A percentile compares a stretch with the other conserved stretches of the same genome.
Conservation (phyloP, 1,140 invertebrate species). For the Whitmania pigra region DNA sequence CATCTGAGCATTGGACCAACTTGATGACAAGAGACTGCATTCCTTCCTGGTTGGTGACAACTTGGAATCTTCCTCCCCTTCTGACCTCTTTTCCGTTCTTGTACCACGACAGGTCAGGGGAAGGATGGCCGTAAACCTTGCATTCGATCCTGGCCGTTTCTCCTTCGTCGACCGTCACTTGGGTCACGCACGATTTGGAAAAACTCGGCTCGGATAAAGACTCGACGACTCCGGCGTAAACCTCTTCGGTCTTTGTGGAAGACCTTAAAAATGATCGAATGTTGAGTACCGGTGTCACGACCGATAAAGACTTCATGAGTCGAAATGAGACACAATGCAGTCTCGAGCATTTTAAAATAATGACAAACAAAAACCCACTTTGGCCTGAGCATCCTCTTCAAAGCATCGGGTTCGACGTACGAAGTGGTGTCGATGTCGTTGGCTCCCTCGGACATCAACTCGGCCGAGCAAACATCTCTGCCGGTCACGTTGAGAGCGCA, state of each 20-base stretch:
- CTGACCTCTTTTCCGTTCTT: constrained; percentile 10
- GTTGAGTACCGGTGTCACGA: background rate
- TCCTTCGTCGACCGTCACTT: background rate
- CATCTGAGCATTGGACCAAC: constrained; percentile 64
- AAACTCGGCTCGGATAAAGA: background rate
- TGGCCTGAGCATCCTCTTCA: constrained; percentile 24
- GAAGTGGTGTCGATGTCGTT: constrained; percentile 39
- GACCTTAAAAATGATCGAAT: background rate
- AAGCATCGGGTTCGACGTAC: constrained; percentile 38
- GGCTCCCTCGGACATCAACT: constrained; percentile 35
- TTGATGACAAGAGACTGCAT: constrained; percentile 12
- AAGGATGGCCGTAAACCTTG: constrained; percentile 18
- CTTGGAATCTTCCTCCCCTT: background rate
- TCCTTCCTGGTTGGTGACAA: constrained; percentile 15
- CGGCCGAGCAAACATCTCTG: constrained; percentile 36
- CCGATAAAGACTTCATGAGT: too few relatives aligned
- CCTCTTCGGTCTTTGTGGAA: background rate
- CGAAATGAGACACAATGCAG: too few relatives aligned
- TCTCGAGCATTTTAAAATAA: too few relatives aligned
- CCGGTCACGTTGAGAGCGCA: constrained; percentile 38
- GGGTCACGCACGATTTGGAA: background rate
- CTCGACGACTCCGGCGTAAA: background rate
- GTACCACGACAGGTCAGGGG: constrained; percentile 23
- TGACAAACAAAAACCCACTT: too few relatives aligned
- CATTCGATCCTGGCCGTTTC: constrained; percentile 1